Percentiles rank a stretch among this genome's conserved stretches.
Conservation (phyloP, 2,113 vertebrate genomes). For the Psilopsiagon aurifrons region DNA sequence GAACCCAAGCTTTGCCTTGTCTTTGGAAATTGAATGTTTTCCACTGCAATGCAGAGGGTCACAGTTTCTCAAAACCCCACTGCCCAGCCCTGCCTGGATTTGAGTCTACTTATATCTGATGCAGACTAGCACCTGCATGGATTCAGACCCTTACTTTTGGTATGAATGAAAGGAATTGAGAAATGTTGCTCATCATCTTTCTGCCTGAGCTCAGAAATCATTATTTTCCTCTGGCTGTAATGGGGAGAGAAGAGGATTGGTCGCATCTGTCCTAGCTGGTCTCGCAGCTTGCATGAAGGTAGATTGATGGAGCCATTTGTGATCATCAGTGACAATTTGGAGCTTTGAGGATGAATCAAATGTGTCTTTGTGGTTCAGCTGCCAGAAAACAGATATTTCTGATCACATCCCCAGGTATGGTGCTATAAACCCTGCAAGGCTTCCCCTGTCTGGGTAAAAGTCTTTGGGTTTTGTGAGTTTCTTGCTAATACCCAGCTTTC, state of each 20-base stretch:
- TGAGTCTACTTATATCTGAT: neutral
- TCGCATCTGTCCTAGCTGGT: neutral
- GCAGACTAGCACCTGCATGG: neutral
- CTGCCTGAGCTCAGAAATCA: neutral
- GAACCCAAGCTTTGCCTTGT: neutral
- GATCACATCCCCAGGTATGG: neutral
- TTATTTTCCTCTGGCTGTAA: neutral
- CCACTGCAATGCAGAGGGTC: neutral
- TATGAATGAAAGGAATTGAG: neutral
- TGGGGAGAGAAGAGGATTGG: neutral
- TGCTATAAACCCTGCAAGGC: neutral
- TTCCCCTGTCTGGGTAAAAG: neutral
- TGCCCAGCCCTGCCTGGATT: neutral
- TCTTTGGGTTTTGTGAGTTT: neutral
- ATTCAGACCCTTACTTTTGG: neutral
- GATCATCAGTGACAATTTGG: neutral
- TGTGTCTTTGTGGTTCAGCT: neutral
- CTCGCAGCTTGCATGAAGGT: neutral
- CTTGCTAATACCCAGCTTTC: neutral
- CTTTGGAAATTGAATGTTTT: neutral
- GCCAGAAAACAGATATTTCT: neutral
- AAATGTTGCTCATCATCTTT: neutral
- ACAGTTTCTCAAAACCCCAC: neutral
- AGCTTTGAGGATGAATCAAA: neutral
- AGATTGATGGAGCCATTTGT: conserved; percentile 7